Percentiles rank a stretch among this genome's conserved stretches.
Evolutionary conservation across 2,797 vertebrate species (phyloP).

Genomic region (Kryptolebias ocellatus): DNA sequence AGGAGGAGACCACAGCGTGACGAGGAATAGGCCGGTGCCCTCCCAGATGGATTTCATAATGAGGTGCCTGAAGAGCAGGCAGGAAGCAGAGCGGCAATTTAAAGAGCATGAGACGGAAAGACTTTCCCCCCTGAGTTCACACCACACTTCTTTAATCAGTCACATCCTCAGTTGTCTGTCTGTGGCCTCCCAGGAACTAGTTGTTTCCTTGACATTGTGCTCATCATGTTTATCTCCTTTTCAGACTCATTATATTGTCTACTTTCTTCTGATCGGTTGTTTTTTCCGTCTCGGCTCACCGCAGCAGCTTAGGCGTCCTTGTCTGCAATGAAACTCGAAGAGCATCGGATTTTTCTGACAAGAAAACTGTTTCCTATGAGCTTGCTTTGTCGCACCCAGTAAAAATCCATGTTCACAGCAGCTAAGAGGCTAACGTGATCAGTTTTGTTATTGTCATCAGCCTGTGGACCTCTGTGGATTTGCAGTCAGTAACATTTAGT

Average conservation of each 20-base stretch:
- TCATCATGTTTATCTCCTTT: constrained; percentile 20
- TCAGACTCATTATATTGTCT: constrained; percentile 39
- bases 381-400: constrained; percentile 19
- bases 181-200: constrained; percentile 18
- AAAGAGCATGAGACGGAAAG: constrained; percentile 58
- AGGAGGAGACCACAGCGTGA: constrained; percentile 20
- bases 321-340: constrained; percentile 34
- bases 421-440: not conserved
- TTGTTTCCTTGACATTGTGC: constrained; percentile 21
- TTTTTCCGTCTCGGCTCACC: constrained; percentile 39
- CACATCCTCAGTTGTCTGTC: constrained; percentile 26
- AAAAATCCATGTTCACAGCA: constrained; percentile 1
- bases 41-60: constrained; percentile 68
- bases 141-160: constrained; percentile 37
- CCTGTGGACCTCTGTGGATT: not conserved
- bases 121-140: constrained; percentile 54
- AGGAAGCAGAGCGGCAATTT: constrained; percentile 60
- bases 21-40: constrained; percentile 33
- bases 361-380: constrained; percentile 50
- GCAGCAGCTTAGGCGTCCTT: constrained; percentile 21
- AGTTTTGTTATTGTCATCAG: not conserved
- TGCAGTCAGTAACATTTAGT: not conserved
- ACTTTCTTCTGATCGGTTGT: constrained; percentile 13
- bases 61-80: constrained; percentile 68
- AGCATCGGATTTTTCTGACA: constrained; percentile 36